Conservation (phyloP, 2,113 vertebrate genomes). For the Diadophis punctatus region DNA sequence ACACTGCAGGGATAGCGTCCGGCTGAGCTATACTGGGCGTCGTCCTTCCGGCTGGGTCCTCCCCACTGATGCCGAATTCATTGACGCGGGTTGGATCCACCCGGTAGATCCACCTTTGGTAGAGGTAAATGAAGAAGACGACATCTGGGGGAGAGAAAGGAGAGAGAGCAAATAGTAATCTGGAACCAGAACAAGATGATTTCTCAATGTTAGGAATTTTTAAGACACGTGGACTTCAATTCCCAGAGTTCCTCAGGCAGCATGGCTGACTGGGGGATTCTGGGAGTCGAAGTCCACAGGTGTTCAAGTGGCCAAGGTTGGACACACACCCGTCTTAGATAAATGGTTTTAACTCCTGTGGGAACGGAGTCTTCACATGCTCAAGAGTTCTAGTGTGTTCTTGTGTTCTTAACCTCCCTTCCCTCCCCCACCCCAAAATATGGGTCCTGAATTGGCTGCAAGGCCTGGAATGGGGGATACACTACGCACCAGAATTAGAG, state of each 20-base stretch:
- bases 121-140: slow-evolving; percentile 94
- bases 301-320: too few species aligned
- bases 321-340: too few species aligned
- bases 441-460: too few species aligned
- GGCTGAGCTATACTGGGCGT: slow-evolving; percentile 4
- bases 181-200: not conserved
- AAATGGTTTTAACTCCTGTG: too few species aligned
- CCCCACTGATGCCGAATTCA: slow-evolving; percentile 87
- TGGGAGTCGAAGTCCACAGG: too few species aligned
- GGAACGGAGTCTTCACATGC: too few species aligned
- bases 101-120: slow-evolving; percentile 93
- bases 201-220: not conserved
- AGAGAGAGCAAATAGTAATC: not conserved
- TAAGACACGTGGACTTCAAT: not conserved
- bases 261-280: too few species aligned
- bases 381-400: too few species aligned
- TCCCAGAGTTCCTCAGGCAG: not conserved
- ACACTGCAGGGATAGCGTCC: slow-evolving; percentile 9
- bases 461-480: too few species aligned
- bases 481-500: too few species aligned
- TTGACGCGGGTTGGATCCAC: slow-evolving; percentile 88
- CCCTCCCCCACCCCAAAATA: too few species aligned
- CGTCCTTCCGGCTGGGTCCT: slow-evolving; percentile 41
- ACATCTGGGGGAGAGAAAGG: slow-evolving; percentile 71
- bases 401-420: too few species aligned